Evolutionary conservation across 2,113 vertebrate species (phyloP).

Genomic region (Pseudonaja textilis): DNA sequence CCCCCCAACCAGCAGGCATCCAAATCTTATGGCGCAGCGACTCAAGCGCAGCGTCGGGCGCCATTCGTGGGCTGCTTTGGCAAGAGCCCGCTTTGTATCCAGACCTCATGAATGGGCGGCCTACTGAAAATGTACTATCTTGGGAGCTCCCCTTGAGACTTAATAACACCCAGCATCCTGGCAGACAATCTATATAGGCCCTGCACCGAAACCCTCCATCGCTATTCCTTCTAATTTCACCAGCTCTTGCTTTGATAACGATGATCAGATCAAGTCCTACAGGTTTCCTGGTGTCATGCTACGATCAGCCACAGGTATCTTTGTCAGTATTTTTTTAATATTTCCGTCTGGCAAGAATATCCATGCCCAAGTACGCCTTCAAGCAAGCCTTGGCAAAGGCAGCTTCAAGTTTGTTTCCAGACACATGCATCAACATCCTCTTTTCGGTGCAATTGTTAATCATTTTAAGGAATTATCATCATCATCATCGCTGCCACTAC

Average conservation of each 20-base stretch:
- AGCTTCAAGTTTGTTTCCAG: neutral
- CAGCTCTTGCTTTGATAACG: neutral
- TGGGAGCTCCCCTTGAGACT: neutral
- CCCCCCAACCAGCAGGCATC: neutral
- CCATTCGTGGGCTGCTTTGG: no score
- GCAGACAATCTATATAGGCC: neutral
- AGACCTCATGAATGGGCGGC: neutral
- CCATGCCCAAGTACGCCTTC: neutral
- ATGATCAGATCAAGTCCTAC: neutral
- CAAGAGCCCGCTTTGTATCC: neutral
- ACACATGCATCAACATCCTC: neutral
- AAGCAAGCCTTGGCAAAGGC: neutral
- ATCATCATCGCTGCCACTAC: neutral
- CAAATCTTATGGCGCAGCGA: neutral
- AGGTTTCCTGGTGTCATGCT: neutral
- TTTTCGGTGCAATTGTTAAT: neutral
- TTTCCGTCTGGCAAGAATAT: neutral
- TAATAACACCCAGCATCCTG: neutral
- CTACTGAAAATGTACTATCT: neutral
- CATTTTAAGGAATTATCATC: neutral
- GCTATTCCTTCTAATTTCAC: neutral
- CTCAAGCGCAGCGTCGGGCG: no score
- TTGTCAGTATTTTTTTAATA: neutral
- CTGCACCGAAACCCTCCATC: neutral
- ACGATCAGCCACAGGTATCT: neutral